Percentiles rank a stretch among this genome's conserved stretches.
phyloP scores from a whole-genome alignment of 1,140 invertebrate genomes.

The Sarcophaga bullata region DNA sequence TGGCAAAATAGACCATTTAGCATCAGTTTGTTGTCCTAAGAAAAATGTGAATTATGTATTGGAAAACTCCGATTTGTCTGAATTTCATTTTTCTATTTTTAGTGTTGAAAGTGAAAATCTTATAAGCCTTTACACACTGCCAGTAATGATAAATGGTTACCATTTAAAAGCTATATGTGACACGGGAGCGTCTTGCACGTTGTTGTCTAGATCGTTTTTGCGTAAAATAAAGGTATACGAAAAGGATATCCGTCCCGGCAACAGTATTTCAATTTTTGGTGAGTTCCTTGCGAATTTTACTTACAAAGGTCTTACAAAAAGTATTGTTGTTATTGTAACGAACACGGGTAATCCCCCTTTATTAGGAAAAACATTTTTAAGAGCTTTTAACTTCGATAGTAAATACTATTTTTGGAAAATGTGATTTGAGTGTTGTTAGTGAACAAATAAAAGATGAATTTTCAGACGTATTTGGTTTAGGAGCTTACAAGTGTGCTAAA shows the following conservation, averaged over 20 bases:
- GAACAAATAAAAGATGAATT: neutral
- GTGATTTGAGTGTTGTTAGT: neutral
- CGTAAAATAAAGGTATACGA: neutral
- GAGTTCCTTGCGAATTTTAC: neutral
- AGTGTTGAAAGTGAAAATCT: too few relatives aligned
- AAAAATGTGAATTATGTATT: neutral
- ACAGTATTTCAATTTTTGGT: neutral
- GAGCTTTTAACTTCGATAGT: conserved; percentile 22
- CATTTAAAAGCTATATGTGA: neutral
- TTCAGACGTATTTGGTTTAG: neutral
- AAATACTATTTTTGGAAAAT: neutral
- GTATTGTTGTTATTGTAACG: neutral
- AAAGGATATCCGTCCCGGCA: neutral
- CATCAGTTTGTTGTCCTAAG: neutral
- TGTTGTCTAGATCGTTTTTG: neutral
- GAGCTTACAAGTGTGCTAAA: too few relatives aligned
- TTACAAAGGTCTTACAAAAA: neutral
- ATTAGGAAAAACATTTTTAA: conserved; percentile 15
- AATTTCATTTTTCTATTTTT: too few relatives aligned
- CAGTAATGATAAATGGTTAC: neutral
- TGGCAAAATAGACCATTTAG: neutral
- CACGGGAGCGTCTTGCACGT: neutral
- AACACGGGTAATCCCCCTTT: neutral
- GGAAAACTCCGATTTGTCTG: neutral
- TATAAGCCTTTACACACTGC: neutral